phyloP scores from a whole-genome alignment of 2,113 vertebrate genomes.

The Xenopus borealis region DNA sequence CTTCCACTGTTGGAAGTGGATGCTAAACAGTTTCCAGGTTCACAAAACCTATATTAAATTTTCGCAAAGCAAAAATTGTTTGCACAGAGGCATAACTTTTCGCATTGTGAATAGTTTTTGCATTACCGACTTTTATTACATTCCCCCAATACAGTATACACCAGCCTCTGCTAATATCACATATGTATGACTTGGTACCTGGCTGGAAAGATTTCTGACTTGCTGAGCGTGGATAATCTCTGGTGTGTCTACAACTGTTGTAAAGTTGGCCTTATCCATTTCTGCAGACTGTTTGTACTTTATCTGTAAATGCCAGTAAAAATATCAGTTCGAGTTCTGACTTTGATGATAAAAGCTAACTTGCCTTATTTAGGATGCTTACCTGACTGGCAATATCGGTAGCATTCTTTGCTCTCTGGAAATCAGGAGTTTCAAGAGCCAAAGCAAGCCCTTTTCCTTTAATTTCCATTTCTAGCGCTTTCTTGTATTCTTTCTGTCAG shows the following conservation, averaged over 20 bases:
- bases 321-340: background rate
- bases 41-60: no score
- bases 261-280: slow-evolving; percentile 91
- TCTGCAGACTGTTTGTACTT: slow-evolving; percentile 95
- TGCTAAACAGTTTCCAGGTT: no score
- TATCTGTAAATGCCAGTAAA: slow-evolving; percentile 62
- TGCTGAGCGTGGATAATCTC: slow-evolving; percentile 98
- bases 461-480: slow-evolving; percentile 84
- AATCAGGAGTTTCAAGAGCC: slow-evolving; percentile 91
- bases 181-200: slow-evolving; percentile 65
- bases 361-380: slow-evolving; percentile 25
- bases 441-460: slow-evolving; percentile 88
- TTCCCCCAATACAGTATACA: no score
- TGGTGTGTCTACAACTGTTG: slow-evolving; percentile 90
- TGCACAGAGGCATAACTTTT: no score
- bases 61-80: no score
- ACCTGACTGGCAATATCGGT: slow-evolving; percentile 98
- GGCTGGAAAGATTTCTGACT: slow-evolving; percentile 90
- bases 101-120: no score
- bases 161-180: no score
- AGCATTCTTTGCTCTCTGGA: slow-evolving; percentile 88
- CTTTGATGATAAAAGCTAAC: background rate
- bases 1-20: no score
- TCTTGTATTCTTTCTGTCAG: slow-evolving; percentile 91
- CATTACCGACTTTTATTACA: no score